phyloP scores from a whole-genome alignment of 2,113 vertebrate genomes.

The Calypte anna region DNA sequence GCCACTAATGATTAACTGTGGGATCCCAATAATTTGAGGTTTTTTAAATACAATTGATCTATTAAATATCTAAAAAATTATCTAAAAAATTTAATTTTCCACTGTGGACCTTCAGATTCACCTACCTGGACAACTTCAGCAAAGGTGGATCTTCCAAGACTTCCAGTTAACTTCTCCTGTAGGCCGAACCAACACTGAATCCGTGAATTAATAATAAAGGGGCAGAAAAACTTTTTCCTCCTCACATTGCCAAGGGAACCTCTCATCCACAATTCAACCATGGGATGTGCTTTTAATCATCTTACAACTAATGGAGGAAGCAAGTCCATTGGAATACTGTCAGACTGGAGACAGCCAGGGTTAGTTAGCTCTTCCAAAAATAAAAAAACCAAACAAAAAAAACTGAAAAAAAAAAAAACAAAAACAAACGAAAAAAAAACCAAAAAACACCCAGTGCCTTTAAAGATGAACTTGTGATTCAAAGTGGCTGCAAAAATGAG shows the following conservation, averaged over 20 bases:
- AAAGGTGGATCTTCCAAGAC: conserved; percentile 76
- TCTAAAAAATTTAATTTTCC: neutral
- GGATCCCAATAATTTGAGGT: too few species aligned
- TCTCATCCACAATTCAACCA: conserved; percentile 81
- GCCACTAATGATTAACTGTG: neutral
- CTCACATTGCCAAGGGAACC: conserved; percentile 85
- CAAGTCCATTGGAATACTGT: conserved; percentile 79
- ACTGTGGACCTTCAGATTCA: neutral
- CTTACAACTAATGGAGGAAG: conserved; percentile 80
- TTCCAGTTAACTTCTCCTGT: conserved; percentile 86
- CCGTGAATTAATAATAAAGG: conserved; percentile 93
- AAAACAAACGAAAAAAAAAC: neutral
- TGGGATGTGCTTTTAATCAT: conserved; percentile 76
- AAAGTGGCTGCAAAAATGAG: conserved; percentile 72
- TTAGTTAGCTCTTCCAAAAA: conserved; percentile 74
- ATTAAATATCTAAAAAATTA: neutral
- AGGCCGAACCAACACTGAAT: conserved; percentile 98
- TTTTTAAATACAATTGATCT: neutral
- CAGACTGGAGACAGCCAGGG: conserved; percentile 79
- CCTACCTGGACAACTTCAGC: conserved; percentile 83
- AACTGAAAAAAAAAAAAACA: too few species aligned
- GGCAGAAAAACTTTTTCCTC: conserved; percentile 87
- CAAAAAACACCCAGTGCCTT: conserved; percentile 58
- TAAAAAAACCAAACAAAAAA: neutral
- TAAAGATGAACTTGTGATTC: conserved; percentile 70